Evolutionary conservation across 2,113 vertebrate species (phyloP), one percentile per base, ranked within the genome.

Genomic region (Hiodon alosoides): DNA sequence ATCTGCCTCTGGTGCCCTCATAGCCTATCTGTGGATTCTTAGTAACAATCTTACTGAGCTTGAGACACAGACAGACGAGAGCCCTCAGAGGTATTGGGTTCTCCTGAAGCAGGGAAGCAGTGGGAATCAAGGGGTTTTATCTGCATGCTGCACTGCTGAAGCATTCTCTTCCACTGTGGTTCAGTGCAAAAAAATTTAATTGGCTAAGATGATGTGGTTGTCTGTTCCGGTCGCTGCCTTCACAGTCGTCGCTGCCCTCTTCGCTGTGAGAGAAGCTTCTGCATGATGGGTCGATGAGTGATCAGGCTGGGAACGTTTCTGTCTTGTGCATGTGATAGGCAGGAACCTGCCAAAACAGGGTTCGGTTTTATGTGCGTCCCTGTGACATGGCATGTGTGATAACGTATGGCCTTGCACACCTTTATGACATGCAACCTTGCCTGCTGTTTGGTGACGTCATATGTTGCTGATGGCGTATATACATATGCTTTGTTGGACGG

Each of bases 371-470:
- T 58, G 55, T 58, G 67, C 58, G 17, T 64, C n/a, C 11, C 7
- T 65, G 46, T 71, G 10, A 50, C 74, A 46, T 60, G n/a, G 54
- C 58, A 7, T 14, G 53, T 69, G 54, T 71, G 31, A 17, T 74
- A 7, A 5, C 47, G 11, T 69, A 59, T n/a, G 10, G 14, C 55
- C 53, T n/a, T 61, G 55, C 62, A 74, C 48, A 62, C 17, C 73
- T 10, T 6, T 50, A 54, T 60, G 66, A 54, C 16, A 54, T 9
- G 48, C 46, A 14, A 7, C 4, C 71, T n/a, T 50, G 11, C 11
- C n/a, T 61, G 10, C 54, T 16, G 31, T 60, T 4, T 16, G 69
- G 62, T 76, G 75, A 77, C 47, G 54, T 46, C 14, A 72, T n/a
- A 16, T 3, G 13, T 48, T 57, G 53, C 47, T 17, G 48, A 65